phyloP scores from a whole-genome alignment of 2,888 invertebrate genomes.

The Lacanobia wlatinum region DNA sequence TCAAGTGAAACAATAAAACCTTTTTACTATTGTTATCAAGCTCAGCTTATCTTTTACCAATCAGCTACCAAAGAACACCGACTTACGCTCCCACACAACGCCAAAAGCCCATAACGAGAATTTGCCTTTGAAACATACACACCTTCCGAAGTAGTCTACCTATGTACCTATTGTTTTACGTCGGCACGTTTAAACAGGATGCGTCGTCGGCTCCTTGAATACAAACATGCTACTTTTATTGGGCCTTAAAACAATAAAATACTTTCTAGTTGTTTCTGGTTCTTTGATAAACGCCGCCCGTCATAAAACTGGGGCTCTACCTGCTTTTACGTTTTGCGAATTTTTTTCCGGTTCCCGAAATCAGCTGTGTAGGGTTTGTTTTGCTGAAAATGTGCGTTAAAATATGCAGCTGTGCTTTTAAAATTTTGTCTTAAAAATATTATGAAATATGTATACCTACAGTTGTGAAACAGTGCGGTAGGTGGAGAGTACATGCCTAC shows the following conservation, averaged over 20 bases:
- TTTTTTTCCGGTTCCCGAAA: constrained; percentile 60
- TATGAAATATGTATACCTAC: not conserved
- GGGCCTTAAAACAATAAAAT: constrained; percentile 84
- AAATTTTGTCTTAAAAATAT: not conserved
- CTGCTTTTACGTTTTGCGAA: constrained; percentile 78
- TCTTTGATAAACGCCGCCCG: constrained; percentile 56
- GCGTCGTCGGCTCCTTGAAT: constrained; percentile 81
- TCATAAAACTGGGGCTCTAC: constrained; percentile 75
- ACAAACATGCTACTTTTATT: constrained; percentile 79
- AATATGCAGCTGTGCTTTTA: not conserved
- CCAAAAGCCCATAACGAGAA: constrained; percentile 11
- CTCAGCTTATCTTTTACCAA: constrained; percentile 25
- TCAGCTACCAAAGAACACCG: constrained; percentile 37
- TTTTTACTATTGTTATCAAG: constrained; percentile 26
- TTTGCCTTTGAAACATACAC: constrained; percentile 18
- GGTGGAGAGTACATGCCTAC: too few species aligned
- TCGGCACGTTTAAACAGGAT: constrained; percentile 74
- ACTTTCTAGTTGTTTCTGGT: constrained; percentile 71
- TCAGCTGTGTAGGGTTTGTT: constrained; percentile 19
- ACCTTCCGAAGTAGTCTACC: constrained; percentile 46
- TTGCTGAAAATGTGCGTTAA: constrained; percentile 16
- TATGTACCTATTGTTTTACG: constrained; percentile 43
- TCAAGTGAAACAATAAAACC: not conserved
- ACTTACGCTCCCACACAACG: constrained; percentile 2
- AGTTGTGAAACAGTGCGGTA: not conserved